Conservation (phyloP, 2,888 invertebrate genomes). For the Catocala fraxini region DNA sequence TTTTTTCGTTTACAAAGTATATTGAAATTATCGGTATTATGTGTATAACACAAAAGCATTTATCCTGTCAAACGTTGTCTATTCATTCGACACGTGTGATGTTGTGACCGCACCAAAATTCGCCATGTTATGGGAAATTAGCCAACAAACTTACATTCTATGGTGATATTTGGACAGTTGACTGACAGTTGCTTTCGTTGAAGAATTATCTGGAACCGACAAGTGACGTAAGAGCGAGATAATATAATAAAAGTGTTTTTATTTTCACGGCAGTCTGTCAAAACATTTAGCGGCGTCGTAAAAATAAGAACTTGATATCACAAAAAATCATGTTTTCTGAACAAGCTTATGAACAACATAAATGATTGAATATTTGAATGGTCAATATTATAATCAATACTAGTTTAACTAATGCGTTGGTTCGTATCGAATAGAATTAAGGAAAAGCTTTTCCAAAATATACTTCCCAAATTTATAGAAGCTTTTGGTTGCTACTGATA, state of each 20-base stretch:
- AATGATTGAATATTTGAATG: neutral
- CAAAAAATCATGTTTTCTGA: conserved; percentile 14
- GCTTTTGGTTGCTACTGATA: no score
- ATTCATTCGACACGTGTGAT: conserved; percentile 50
- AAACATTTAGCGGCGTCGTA: conserved; percentile 30
- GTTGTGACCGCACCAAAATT: conserved; percentile 66
- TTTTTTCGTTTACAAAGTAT: neutral
- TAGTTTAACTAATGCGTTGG: no score
- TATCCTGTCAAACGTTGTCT: conserved; percentile 42
- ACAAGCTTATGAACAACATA: conserved; percentile 11
- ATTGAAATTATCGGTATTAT: conserved; percentile 3
- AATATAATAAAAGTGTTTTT: conserved; percentile 38
- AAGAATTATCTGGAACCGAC: conserved; percentile 76
- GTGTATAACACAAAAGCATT: conserved; percentile 40
- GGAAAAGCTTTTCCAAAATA: no score
- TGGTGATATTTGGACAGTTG: conserved; percentile 81
- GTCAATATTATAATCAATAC: conserved; percentile 1
- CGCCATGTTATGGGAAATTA: conserved; percentile 72
- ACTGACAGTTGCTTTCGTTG: conserved; percentile 84
- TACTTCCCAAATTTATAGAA: no score
- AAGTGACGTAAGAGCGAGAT: conserved; percentile 62
- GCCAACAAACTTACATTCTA: conserved; percentile 64
- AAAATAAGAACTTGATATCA: conserved; percentile 24
- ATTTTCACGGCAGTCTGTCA: conserved; percentile 39
- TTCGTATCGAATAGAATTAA: no score